These are phyloP conservation scores for Odocoileus hemionus DNA, from an alignment of 2,113 vertebrate species.

Conservation along the genomic window DNA sequence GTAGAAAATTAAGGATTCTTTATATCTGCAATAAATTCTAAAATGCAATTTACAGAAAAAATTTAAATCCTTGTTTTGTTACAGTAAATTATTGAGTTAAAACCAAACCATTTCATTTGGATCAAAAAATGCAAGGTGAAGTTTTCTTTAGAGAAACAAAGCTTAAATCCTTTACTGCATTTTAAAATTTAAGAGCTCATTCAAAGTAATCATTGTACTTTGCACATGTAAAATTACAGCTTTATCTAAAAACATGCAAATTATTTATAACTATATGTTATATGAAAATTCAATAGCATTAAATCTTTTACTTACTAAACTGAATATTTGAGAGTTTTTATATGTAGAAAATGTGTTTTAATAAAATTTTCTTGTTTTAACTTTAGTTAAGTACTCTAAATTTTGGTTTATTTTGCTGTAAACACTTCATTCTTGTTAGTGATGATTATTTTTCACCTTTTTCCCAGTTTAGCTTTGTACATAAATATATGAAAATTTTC, in stretches of 20 bases:
- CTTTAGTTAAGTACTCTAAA: background rate
- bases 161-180: background rate
- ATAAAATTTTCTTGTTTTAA: background rate
- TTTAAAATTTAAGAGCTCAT: background rate
- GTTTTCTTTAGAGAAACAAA: background rate
- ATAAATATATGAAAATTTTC: background rate
- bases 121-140: background rate
- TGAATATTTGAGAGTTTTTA: background rate
- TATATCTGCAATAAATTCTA: background rate
- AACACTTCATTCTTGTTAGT: conserved; percentile 40
- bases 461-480: background rate
- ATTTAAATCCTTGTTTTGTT: background rate
- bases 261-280: background rate
- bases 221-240: background rate
- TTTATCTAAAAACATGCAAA: background rate
- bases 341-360: background rate
- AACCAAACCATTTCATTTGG: background rate
- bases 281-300: background rate
- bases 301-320: background rate
- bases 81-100: background rate
- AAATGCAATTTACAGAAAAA: background rate
- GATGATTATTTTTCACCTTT: background rate
- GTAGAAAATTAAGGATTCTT: background rate
- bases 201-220: background rate
- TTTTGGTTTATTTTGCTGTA: background rate